Percentiles rank a stretch among this genome's conserved stretches.
These are phyloP conservation scores for Menura novaehollandiae DNA, from an alignment of 2,113 vertebrate genomes.

Conservation along the genomic window DNA sequence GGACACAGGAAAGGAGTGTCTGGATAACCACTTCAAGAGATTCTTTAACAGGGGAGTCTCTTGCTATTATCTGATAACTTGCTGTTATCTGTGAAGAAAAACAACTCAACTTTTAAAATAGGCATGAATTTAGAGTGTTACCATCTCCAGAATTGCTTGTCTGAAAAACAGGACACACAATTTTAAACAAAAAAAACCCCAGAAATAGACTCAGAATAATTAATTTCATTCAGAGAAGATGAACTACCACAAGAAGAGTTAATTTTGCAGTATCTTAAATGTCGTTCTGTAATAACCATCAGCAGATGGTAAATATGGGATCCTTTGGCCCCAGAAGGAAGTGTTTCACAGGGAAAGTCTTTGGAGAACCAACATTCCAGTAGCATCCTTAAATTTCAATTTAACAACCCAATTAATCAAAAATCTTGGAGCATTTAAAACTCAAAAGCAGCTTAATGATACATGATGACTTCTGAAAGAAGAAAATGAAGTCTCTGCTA, in stretches of 20 bases:
- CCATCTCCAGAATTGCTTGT: not conserved
- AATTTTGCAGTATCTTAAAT: not conserved
- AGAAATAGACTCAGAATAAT: not conserved
- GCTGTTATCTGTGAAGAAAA: not conserved
- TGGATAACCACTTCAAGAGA: not conserved
- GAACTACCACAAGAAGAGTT: not conserved
- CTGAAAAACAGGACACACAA: not conserved
- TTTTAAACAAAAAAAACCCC: not conserved
- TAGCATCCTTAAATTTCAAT: not conserved
- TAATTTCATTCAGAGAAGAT: not conserved
- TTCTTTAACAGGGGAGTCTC: not conserved
- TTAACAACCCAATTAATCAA: not conserved
- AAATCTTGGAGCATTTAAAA: not conserved
- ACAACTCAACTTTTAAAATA: accelerated
- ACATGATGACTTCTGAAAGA: not conserved
- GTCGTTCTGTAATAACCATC: not conserved
- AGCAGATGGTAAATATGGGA: not conserved
- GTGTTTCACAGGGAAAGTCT: not conserved
- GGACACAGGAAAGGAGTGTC: not conserved
- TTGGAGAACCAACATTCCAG: not conserved
- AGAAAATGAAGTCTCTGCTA: not conserved
- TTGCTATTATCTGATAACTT: not conserved
- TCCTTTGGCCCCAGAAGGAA: not conserved
- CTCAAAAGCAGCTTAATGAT: not conserved
- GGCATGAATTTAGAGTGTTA: not conserved